Evolutionary conservation across 2,113 vertebrate species (phyloP).

Genomic region (Ochotona curzoniae): DNA sequence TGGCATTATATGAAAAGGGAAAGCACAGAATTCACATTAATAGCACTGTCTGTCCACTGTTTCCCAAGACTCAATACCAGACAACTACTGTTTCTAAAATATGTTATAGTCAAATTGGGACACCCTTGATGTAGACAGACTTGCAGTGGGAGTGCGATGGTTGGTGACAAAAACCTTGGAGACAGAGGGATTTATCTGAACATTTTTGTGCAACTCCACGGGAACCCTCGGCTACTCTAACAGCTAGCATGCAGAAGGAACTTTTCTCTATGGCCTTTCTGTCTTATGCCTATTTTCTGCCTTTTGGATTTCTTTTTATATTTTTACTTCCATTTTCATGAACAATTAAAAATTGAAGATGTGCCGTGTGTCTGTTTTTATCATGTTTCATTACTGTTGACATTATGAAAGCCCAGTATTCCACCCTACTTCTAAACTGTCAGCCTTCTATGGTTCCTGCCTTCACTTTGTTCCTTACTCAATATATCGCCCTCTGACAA

Average conservation of each 20-base stretch:
- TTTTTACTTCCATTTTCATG: background rate
- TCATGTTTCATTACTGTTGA: background rate
- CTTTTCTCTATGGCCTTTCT: background rate
- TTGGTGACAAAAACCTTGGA: background rate
- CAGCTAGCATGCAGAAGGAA: background rate
- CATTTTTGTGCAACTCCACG: accelerated
- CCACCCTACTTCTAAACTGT: background rate
- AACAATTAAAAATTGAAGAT: background rate
- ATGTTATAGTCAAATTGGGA: background rate
- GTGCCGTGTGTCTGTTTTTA: background rate
- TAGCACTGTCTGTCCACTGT: background rate
- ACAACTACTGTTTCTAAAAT: background rate
- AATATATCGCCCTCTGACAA: background rate
- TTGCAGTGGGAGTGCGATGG: background rate
- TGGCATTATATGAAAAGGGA: background rate
- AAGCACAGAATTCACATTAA: background rate
- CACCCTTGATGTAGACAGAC: too few relatives aligned
- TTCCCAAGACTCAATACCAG: background rate
- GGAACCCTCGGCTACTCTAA: background rate
- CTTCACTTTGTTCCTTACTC: background rate
- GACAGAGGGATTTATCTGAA: background rate
- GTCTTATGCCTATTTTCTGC: background rate
- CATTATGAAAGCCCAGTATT: background rate
- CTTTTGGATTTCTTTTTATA: background rate
- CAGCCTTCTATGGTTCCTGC: background rate